phyloP scores from a whole-genome alignment of 1,140 invertebrate genomes.

The Caenorhabditis inopinata region DNA sequence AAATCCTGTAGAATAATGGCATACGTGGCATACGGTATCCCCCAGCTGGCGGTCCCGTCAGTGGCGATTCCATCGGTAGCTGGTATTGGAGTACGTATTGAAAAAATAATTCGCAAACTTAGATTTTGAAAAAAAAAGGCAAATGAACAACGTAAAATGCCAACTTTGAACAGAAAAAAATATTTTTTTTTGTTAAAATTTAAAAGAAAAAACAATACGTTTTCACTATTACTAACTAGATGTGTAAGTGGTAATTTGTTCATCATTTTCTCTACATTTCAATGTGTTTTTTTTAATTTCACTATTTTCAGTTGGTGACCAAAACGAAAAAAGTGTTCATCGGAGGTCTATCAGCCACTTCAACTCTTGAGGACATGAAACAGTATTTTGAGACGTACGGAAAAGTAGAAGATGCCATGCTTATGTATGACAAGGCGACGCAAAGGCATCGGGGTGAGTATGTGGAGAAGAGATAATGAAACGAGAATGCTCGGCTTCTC shows the following conservation, averaged over 20 bases:
- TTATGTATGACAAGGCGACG: constrained; percentile 99
- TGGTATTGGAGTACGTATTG: background rate
- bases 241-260: too few relatives aligned
- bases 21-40: constrained; percentile 8
- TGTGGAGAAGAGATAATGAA: too few relatives aligned
- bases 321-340: constrained; percentile 99
- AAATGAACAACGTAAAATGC: too few relatives aligned
- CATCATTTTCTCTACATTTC: too few relatives aligned
- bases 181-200: too few relatives aligned
- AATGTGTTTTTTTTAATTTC: background rate
- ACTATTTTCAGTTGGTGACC: constrained; percentile 89
- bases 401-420: constrained; percentile 98
- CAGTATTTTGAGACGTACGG: constrained; percentile 99
- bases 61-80: background rate
- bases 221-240: too few relatives aligned
- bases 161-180: too few relatives aligned
- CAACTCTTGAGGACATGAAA: constrained; percentile 98
- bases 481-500: too few relatives aligned
- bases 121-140: background rate
- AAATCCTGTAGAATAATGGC: too few relatives aligned
- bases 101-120: too few relatives aligned
- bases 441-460: constrained; percentile 98
- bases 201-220: background rate
- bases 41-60: background rate
- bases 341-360: constrained; percentile 95